Conservation (phyloP, 1,140 invertebrate species). For the Drosophila nigrodunni region DNA sequence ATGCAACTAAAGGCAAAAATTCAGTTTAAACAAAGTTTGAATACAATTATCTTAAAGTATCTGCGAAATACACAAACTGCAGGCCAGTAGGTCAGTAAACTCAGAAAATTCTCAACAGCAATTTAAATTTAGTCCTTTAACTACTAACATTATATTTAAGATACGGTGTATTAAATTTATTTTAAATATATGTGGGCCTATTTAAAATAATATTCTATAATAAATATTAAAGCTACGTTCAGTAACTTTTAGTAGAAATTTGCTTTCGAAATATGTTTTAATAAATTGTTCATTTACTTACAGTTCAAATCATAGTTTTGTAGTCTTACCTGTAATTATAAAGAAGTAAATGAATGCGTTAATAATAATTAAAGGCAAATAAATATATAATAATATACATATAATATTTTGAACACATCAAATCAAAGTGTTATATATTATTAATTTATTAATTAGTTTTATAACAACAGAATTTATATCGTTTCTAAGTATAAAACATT, state of each 20-base stretch:
- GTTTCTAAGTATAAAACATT: background rate
- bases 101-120: background rate
- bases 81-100: background rate
- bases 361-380: background rate
- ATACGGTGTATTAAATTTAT: too few species aligned
- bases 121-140: background rate
- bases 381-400: too few species aligned
- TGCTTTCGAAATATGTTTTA: background rate
- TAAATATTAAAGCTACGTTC: too few species aligned
- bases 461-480: too few species aligned
- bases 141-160: background rate
- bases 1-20: constrained; percentile 9
- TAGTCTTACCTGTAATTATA: constrained; percentile 27
- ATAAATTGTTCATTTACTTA: constrained; percentile 7
- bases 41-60: constrained; percentile 17
- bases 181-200: too few species aligned
- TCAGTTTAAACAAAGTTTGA: constrained; percentile 3
- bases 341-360: background rate
- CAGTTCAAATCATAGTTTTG: background rate
- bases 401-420: too few species aligned
- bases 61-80: constrained; percentile 7
- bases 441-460: too few species aligned
- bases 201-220: too few species aligned
- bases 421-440: too few species aligned
- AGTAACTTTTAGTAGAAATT: too few species aligned